Conservation (phyloP, 92 coral and sea anemone genomes). For the Phenganax subtilis region DNA sequence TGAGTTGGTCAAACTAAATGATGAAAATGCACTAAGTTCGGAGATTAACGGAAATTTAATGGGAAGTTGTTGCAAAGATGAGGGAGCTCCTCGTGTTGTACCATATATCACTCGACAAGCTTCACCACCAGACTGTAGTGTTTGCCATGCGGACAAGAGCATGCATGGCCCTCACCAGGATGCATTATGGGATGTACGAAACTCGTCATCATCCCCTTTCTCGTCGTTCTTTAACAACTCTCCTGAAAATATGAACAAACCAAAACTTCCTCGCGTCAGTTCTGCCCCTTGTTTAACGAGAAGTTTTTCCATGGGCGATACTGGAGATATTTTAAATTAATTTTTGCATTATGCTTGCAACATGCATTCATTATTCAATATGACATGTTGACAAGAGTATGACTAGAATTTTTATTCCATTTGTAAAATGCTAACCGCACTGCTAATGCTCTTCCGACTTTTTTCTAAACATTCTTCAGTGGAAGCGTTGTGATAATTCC, state of each 20-base stretch:
- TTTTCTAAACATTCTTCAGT: slow-evolving; percentile 7
- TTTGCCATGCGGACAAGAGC: slow-evolving; percentile 5
- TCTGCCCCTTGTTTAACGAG: slow-evolving; percentile 29
- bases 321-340: neutral
- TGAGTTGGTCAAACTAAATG: slow-evolving; percentile 8
- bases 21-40: neutral
- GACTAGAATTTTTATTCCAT: neutral
- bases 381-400: neutral
- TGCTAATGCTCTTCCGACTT: neutral
- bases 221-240: neutral
- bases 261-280: slow-evolving; percentile 21
- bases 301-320: slow-evolving; percentile 13
- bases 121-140: neutral
- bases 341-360: neutral
- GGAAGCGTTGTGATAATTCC: neutral
- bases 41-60: slow-evolving; percentile 21
- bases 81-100: neutral
- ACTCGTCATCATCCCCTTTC: slow-evolving; percentile 13
- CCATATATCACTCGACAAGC: neutral
- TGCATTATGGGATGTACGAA: neutral
- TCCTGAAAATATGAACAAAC: neutral
- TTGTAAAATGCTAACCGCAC: too few species aligned
- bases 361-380: neutral
- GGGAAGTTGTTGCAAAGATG: neutral
- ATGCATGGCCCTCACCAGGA: neutral